These are phyloP conservation scores for Odontesthes bonariensis DNA, from an alignment of 2,113 vertebrate species.

Conservation along the genomic window DNA sequence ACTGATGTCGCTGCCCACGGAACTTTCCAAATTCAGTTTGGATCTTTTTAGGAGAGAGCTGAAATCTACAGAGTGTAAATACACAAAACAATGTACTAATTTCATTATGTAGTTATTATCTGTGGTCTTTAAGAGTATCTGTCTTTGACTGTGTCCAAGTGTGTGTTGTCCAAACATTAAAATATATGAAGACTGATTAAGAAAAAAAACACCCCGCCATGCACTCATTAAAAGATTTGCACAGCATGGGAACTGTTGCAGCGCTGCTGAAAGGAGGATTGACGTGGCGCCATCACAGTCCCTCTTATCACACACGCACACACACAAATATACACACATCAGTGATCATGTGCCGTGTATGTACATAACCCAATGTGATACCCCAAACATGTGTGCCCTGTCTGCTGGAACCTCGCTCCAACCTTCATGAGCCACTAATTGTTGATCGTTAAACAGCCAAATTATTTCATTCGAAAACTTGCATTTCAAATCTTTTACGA, in stretches of 20 bases:
- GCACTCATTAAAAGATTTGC: constrained; percentile 58
- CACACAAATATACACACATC: constrained; percentile 38
- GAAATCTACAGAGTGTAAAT: too few relatives aligned
- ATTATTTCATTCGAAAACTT: not conserved
- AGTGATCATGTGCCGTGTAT: constrained; percentile 47
- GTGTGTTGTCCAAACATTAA: not conserved
- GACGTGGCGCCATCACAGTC: constrained; percentile 72
- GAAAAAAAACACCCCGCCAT: not conserved
- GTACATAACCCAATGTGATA: constrained; percentile 39
- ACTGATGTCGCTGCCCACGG: too few relatives aligned
- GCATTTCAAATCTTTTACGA: not conserved
- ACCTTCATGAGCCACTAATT: constrained; percentile 2
- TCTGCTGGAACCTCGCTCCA: not conserved
- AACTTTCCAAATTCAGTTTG: too few relatives aligned
- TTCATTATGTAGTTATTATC: not conserved
- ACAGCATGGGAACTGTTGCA: constrained; percentile 67
- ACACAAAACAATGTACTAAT: too few relatives aligned
- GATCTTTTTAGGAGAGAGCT: too few relatives aligned
- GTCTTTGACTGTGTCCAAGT: not conserved
- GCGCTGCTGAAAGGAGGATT: constrained; percentile 69
- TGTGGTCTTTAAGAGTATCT: not conserved
- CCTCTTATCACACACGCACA: constrained; percentile 68
- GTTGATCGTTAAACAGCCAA: too few relatives aligned
- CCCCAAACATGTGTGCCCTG: constrained; percentile 35
- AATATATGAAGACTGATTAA: not conserved